Evolutionary conservation across 2,113 vertebrate species (phyloP), one percentile per base, ranked within the genome.

Genomic region (Perccottus glenii): DNA sequence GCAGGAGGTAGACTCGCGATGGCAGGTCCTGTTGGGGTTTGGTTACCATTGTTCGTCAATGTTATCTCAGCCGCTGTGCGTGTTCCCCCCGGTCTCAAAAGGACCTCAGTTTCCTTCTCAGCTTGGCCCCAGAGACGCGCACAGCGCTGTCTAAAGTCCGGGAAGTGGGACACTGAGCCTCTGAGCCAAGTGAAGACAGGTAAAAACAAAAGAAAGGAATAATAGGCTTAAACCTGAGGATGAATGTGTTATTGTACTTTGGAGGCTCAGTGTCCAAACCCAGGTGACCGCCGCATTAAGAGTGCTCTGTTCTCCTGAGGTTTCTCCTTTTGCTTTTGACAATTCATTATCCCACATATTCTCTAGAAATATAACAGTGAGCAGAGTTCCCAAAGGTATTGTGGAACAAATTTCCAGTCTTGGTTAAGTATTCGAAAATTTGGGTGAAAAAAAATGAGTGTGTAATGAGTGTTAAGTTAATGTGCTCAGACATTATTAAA

Each of bases 81-180:
- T 88, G 83, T 76, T 48, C 58, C 42, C n/a, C 49, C 33, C 5
- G 1, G 38, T 77, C 74, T 74, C 78, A 43, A 4, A 72, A 75
- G 83, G 70, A 43, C 62, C 56, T 19, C 8, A 10, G 60, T 64
- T 86, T 72, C 78, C 68, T 70, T 73, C 76, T 75, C 73, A 81
- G 48, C 1, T 27, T 5, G 38, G 75, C 86, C 80, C 86, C 53
- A 66, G 85, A 85, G 82, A 89, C 73, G 5, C 46, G 3, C 9
- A 11, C 16, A 11, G 64, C 51, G 32, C 75, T 11, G 70, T 63
- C 72, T 71, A 43, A 82, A 79, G 70, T 44, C 50, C 69, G 35
- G 63, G 64, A 85, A 84, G 66, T 85, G 76, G 82, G 83, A 84
- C 87, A 81, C 64, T 1, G 66, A 75, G 57, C 50, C 81, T 71